A percentile compares a stretch with the other conserved stretches of the same genome.
Conservation (phyloP, 2,797 vertebrate species). For the Enteromius argenteus region DNA sequence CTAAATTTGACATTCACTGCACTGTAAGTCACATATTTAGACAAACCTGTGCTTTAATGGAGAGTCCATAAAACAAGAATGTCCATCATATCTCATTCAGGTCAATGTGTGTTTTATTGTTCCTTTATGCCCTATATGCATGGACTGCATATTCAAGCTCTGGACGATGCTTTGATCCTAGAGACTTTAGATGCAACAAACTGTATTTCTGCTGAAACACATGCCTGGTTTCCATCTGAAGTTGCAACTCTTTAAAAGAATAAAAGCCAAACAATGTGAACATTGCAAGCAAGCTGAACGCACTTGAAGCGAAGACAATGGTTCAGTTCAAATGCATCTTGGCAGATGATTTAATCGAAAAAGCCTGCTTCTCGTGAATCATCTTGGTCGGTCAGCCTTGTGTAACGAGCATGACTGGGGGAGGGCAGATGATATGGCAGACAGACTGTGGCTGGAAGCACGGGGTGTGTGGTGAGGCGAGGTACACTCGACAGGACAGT, state of each 20-base stretch:
- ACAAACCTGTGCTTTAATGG: neutral
- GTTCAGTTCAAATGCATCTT: constrained; percentile 33
- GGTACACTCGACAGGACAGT: constrained; percentile 22
- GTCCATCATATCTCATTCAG: neutral
- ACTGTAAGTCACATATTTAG: neutral
- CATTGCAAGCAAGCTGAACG: constrained; percentile 5
- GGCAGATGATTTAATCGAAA: constrained; percentile 38
- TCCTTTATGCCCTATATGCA: neutral
- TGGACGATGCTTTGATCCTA: neutral
- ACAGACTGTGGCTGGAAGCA: constrained; percentile 40
- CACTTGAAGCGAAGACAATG: constrained; percentile 28
- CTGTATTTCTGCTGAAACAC: constrained; percentile 3
- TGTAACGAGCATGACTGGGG: constrained; percentile 38
- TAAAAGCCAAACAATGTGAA: neutral
- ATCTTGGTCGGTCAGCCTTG: constrained; percentile 26
- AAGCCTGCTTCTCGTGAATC: constrained; percentile 26
- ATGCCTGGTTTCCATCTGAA: constrained; percentile 9
- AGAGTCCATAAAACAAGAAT: neutral
- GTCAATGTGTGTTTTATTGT: neutral
- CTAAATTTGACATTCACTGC: neutral
- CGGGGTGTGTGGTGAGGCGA: constrained; percentile 25
- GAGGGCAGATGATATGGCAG: constrained; percentile 33
- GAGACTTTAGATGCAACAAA: neutral
- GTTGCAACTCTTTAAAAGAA: neutral
- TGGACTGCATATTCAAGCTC: neutral